Base-by-base conservation (phyloP, 2,888 invertebrate species). In the Eulithis prunata region DNA sequence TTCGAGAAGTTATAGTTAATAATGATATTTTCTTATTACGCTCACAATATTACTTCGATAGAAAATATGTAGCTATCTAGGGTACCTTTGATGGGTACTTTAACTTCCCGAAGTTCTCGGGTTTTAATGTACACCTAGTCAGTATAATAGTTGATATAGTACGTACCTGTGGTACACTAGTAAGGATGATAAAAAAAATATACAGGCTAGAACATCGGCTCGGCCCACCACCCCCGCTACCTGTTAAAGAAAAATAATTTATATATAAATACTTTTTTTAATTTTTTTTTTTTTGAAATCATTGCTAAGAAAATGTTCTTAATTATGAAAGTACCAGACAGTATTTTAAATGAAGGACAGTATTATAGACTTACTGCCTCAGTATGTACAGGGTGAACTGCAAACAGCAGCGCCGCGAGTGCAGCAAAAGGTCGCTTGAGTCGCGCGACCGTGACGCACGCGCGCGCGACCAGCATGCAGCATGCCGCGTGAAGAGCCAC, bases 151-250 rank as follows among this genome's bases (percentile, higher is more conserved):
- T 5, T 32, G 32, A 32, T 4, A 8, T 41, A 41, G 14, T 49
- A 10, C 94, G 95, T 92, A 97, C 97, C 96, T 96, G 82, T 96
- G 96, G 90, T 97, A 97, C 65, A 95, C 95, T 75, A 97, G 93
- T 64, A 97, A 94, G 0, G 97, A 96, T 54, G 97, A 93, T 64
- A 97, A 93, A 87, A 97, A 97, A 89, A 97, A 97, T 78, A 97
- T 95, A 82, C 97, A 96, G 43, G 97, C 97, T 66, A 98, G 91
- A 8, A 98, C 95, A 86, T 98, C 98, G 5, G 98, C 97, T 84
- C 98, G 92, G 46, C 98, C 98, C 5, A 98, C 98, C 69, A 97
- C 95, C 68, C 97, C 97, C 4, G 97, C 96, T 74, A 98, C 97
- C 97, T 64, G 64, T 62, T 36, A 14, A 14, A 41, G 4, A 10